A percentile compares a stretch with the other conserved stretches of the same genome.
These are phyloP conservation scores for Phycodurus eques DNA, from an alignment of 2,113 vertebrate genomes.

Conservation along the genomic window DNA sequence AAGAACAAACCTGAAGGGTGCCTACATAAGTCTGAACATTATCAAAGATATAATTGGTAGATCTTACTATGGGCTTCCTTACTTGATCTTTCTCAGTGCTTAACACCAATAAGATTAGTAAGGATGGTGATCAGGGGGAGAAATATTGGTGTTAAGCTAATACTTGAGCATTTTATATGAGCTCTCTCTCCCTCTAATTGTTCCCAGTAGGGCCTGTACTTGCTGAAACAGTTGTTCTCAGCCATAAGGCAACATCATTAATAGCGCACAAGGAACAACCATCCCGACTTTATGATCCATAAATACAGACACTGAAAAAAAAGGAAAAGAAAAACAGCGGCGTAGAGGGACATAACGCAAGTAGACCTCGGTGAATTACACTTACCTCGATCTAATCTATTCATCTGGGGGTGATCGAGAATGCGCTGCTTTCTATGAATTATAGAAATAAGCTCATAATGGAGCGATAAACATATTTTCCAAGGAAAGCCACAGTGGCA, in stretches of 20 bases:
- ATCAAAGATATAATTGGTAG: neutral
- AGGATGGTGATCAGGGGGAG: neutral
- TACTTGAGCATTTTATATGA: constrained; percentile 21
- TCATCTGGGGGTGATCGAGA: constrained; percentile 56
- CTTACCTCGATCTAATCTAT: constrained; percentile 36
- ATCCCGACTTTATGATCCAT: constrained; percentile 48
- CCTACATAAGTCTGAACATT: neutral
- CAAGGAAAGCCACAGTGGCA: constrained; percentile 55
- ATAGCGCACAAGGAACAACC: constrained; percentile 37
- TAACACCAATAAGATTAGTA: neutral
- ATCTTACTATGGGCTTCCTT: neutral
- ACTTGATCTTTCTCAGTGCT: too few species aligned
- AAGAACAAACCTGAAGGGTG: neutral
- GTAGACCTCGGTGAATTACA: constrained; percentile 50
- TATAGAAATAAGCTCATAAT: constrained; percentile 61
- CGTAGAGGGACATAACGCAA: constrained; percentile 16
- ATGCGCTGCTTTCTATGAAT: constrained; percentile 47
- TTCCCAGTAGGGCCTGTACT: constrained; percentile 31
- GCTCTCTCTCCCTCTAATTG: constrained; percentile 16
- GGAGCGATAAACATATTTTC: constrained; percentile 66
- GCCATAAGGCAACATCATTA: constrained; percentile 46
- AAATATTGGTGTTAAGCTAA: constrained; percentile 8
- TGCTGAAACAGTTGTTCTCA: constrained; percentile 42
- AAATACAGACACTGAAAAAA: constrained; percentile 31
- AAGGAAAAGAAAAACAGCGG: constrained; percentile 1